Conservation (phyloP, 1,140 invertebrate genomes). For the Ceratina australensis region DNA sequence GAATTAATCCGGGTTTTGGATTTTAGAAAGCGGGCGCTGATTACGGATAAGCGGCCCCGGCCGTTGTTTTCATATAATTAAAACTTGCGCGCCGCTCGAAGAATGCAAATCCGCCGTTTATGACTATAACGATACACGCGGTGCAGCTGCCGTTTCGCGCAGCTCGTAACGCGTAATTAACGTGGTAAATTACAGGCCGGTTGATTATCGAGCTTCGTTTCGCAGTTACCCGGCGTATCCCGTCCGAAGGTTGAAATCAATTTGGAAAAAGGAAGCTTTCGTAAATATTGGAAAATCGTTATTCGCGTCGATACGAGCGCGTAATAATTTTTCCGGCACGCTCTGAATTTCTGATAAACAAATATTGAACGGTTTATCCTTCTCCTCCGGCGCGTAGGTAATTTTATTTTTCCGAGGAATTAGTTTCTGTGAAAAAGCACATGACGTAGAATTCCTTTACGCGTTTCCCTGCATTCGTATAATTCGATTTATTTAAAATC, state of each 20-base stretch:
- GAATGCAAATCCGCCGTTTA: conserved; percentile 37
- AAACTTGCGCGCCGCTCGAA: conserved; percentile 11
- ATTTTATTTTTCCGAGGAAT: too few species aligned
- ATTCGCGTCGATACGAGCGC: not conserved
- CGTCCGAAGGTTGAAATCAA: not conserved
- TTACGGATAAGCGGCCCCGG: conserved; percentile 18
- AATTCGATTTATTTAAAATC: too few species aligned
- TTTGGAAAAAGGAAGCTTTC: too few species aligned
- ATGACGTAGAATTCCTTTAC: too few species aligned
- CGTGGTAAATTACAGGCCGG: conserved; percentile 6
- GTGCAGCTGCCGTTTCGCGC: not conserved
- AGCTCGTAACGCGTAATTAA: conserved; percentile 24
- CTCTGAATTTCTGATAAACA: not conserved
- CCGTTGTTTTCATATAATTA: conserved; percentile 46
- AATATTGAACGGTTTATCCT: not conserved
- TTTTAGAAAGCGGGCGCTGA: conserved; percentile 40
- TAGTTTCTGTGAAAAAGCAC: too few species aligned
- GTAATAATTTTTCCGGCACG: not conserved
- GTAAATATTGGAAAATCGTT: not conserved
- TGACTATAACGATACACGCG: conserved; percentile 16
- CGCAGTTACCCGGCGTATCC: not conserved
- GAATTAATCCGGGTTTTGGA: conserved; percentile 24
- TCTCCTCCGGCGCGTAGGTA: not conserved
- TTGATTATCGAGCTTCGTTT: conserved; percentile 7
- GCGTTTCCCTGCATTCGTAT: too few species aligned